Evolutionary conservation across 1,140 invertebrate species (phyloP).

Genomic region (Leptinotarsa defecta): DNA sequence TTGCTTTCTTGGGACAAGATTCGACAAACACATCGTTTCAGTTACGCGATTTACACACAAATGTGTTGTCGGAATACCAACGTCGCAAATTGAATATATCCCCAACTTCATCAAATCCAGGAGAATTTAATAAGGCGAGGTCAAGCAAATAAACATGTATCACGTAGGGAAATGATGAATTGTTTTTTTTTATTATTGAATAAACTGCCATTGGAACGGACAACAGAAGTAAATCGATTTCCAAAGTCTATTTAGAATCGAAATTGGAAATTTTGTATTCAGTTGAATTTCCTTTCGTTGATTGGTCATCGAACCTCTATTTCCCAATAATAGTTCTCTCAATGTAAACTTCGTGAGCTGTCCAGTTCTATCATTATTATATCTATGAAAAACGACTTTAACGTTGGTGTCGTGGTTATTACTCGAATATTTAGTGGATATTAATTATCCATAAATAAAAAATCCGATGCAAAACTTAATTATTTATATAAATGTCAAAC

Average conservation of each 20-base stretch:
- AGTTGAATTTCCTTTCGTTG: background rate
- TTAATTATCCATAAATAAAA: too few relatives aligned
- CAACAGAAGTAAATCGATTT: background rate
- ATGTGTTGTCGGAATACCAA: background rate
- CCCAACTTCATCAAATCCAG: background rate
- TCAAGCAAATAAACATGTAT: background rate
- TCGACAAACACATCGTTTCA: background rate
- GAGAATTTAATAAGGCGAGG: background rate
- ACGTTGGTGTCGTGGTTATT: too few relatives aligned
- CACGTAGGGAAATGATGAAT: background rate
- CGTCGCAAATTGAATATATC: conserved; percentile 3
- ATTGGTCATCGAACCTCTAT: background rate
- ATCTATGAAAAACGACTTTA: too few relatives aligned
- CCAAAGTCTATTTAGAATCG: background rate
- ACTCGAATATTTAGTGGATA: too few relatives aligned
- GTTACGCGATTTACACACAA: conserved; percentile 3
- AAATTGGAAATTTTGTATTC: background rate
- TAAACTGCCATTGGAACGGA: background rate
- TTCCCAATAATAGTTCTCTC: too few relatives aligned
- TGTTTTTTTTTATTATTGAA: background rate
- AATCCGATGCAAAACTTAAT: too few relatives aligned
- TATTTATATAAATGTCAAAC: too few relatives aligned
- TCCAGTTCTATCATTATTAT: too few relatives aligned
- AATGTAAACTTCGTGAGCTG: too few relatives aligned
- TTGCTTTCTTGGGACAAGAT: background rate